Conservation (phyloP, 2,797 vertebrate genomes). For the Rousettus madagascariensis region DNA sequence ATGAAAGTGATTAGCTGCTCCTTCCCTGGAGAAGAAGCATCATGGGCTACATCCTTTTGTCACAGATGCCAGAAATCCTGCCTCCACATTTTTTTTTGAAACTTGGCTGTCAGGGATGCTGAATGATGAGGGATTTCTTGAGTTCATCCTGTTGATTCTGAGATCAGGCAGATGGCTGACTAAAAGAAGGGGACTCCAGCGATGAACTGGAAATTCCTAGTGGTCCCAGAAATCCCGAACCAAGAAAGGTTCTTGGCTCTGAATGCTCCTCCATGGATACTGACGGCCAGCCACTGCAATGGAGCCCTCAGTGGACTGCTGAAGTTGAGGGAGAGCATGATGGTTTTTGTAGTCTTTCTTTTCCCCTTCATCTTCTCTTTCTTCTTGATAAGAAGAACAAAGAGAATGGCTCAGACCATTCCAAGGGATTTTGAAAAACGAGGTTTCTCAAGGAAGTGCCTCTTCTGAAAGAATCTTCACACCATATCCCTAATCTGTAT, state of each 20-base stretch:
- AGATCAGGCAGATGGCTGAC: neutral
- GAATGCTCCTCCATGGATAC: neutral
- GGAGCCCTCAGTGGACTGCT: neutral
- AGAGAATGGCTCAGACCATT: neutral
- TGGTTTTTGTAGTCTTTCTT: neutral
- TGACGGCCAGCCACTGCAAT: neutral
- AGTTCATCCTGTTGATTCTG: neutral
- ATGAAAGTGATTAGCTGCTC: too few relatives aligned
- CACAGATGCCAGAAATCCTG: neutral
- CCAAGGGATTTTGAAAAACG: neutral
- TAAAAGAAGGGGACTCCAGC: neutral
- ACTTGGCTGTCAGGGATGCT: neutral
- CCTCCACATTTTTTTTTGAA: neutral
- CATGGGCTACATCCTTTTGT: neutral
- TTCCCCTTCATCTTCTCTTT: neutral
- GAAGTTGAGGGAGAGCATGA: neutral
- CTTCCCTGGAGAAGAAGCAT: neutral
- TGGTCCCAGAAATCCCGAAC: neutral
- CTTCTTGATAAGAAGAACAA: slow-evolving; percentile 20
- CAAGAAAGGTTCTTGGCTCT: neutral
- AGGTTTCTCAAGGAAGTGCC: neutral
- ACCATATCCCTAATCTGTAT: neutral
- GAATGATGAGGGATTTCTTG: neutral
- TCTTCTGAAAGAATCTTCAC: neutral
- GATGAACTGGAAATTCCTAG: neutral